A percentile compares a stretch with the other conserved stretches of the same genome.
phyloP scores from a whole-genome alignment of 1,140 invertebrate species.

The Aphis gossypii region DNA sequence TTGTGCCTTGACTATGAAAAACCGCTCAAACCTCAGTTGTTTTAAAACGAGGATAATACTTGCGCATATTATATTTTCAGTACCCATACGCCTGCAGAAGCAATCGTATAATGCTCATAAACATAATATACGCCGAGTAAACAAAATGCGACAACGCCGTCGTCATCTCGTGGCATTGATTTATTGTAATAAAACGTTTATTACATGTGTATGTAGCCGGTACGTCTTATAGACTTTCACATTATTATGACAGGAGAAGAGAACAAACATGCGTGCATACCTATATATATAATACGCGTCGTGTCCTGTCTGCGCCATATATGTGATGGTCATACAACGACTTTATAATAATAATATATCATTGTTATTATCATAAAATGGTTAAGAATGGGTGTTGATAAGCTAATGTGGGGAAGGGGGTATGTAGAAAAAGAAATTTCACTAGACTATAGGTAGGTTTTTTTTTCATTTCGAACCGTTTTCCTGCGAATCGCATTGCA shows the following conservation, averaged over 20 bases:
- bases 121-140: slow-evolving; percentile 14
- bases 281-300: neutral
- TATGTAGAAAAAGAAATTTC: neutral
- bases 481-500: neutral
- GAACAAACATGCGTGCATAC: neutral
- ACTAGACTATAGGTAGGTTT: neutral
- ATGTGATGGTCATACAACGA: neutral
- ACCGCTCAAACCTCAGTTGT: neutral
- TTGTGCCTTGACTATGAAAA: neutral
- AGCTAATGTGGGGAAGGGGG: neutral
- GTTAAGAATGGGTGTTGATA: neutral
- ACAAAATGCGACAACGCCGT: slow-evolving; percentile 2
- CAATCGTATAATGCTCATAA: neutral
- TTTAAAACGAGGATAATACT: neutral
- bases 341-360: neutral
- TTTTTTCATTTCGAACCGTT: neutral
- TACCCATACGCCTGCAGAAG: neutral
- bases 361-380: slow-evolving; percentile 2
- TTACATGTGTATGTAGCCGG: neutral
- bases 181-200: slow-evolving; percentile 44
- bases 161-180: slow-evolving; percentile 22
- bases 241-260: slow-evolving; percentile 40
- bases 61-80: neutral
- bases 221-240: slow-evolving; percentile 49
- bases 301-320: neutral